Evolutionary conservation across 2,888 invertebrate species (phyloP).

Genomic region (Agriopis marginaria): DNA sequence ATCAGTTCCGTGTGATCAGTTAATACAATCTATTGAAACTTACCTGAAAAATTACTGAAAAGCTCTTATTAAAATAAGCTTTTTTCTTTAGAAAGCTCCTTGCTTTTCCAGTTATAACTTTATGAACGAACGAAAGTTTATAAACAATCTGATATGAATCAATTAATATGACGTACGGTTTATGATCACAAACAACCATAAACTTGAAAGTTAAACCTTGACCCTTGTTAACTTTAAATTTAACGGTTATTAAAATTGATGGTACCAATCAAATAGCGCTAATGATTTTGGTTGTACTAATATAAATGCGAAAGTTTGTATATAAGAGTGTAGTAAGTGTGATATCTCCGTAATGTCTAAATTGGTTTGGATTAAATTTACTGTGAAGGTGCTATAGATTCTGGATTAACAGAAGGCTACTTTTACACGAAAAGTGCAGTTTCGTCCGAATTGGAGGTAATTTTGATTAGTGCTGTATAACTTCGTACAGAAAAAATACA

Average conservation of each 20-base stretch:
- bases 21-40: too few relatives aligned
- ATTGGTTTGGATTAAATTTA: too few relatives aligned
- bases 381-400: too few relatives aligned
- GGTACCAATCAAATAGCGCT: neutral
- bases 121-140: slow-evolving; percentile 26
- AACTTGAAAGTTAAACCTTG: slow-evolving; percentile 34
- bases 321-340: neutral
- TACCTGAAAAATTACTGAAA: too few relatives aligned
- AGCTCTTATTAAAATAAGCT: neutral
- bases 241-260: neutral
- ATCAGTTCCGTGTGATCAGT: too few relatives aligned
- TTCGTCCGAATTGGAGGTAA: too few relatives aligned
- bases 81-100: neutral
- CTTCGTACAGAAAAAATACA: too few relatives aligned
- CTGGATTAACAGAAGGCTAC: too few relatives aligned
- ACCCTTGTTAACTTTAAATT: slow-evolving; percentile 18
- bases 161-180: slow-evolving; percentile 25
- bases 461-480: too few relatives aligned
- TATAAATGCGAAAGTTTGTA: neutral
- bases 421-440: too few relatives aligned
- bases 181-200: slow-evolving; percentile 27
- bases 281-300: neutral
- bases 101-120: neutral
- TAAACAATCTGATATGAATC: slow-evolving; percentile 23
- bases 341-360: too few relatives aligned